Evolutionary conservation across 92 coral and sea anemone genomes (phyloP).

Genomic region (Anthopleura xanthogrammica): DNA sequence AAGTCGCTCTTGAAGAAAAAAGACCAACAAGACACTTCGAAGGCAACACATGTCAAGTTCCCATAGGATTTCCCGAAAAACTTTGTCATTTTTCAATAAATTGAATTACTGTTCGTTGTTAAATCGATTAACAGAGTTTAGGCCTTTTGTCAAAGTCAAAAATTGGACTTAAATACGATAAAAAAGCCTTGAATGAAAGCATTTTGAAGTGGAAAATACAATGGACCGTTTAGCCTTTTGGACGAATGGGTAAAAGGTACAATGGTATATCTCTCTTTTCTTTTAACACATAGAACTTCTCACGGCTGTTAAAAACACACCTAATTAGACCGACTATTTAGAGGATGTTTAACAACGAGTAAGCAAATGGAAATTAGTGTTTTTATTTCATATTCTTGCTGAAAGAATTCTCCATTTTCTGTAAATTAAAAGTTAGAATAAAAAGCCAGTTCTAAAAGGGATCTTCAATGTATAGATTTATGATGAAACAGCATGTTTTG

Average conservation of each 20-base stretch:
- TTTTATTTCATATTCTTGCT: too few species aligned
- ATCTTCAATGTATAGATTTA: background rate
- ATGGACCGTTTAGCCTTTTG: background rate
- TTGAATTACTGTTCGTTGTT: constrained; percentile 59
- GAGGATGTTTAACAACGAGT: background rate
- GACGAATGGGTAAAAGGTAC: background rate
- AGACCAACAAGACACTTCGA: background rate
- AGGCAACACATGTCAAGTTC: constrained; percentile 31
- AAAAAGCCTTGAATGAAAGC: background rate
- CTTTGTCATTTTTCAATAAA: constrained; percentile 45
- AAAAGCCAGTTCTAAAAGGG: background rate
- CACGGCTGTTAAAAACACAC: background rate
- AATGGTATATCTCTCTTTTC: background rate
- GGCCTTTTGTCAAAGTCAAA: constrained; percentile 29
- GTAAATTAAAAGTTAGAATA: background rate
- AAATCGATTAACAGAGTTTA: constrained; percentile 66
- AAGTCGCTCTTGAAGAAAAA: constrained; percentile 21
- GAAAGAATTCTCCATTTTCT: too few species aligned
- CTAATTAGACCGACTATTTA: background rate
- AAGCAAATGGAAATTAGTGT: too few species aligned
- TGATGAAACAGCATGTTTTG: background rate
- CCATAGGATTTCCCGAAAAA: constrained; percentile 15
- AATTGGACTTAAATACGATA: constrained; percentile 14
- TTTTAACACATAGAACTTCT: background rate
- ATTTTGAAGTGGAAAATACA: constrained; percentile 3